These are phyloP conservation scores for Gambusia holbrooki DNA, from an alignment of 2,113 vertebrate genomes.

Conservation along the genomic window DNA sequence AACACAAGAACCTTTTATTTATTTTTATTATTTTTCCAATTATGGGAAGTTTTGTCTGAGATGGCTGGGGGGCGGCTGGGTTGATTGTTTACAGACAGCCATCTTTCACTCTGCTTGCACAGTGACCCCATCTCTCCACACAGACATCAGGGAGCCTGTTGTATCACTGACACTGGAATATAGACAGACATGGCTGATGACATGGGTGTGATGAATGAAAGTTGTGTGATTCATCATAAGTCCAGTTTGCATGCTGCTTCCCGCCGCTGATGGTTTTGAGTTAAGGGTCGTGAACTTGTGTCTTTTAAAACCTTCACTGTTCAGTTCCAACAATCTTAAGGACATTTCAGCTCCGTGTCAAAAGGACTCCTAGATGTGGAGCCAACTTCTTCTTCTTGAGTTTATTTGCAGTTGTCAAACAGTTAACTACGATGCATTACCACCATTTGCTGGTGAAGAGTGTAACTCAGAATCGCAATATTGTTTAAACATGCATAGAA, in stretches of 20 bases:
- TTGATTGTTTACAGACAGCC: background rate
- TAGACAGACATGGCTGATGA: slow-evolving; percentile 9
- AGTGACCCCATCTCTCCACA: background rate
- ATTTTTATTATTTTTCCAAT: background rate
- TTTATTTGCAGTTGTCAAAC: too few relatives aligned
- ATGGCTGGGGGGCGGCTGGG: background rate
- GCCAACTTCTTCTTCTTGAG: too few relatives aligned
- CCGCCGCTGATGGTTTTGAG: background rate
- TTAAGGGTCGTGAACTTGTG: too few relatives aligned
- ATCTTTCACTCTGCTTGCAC: background rate
- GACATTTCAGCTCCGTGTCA: too few relatives aligned
- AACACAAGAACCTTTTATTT: background rate
- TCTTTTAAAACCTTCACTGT: too few relatives aligned
- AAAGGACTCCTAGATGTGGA: too few relatives aligned
- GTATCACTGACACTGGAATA: background rate
- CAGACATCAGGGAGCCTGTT: slow-evolving; percentile 2
- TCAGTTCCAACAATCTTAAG: too few relatives aligned
- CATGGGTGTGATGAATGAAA: background rate
- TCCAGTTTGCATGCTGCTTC: background rate
- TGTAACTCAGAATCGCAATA: too few relatives aligned
- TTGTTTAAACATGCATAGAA: too few relatives aligned
- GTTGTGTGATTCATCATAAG: slow-evolving; percentile 7
- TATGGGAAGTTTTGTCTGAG: background rate
- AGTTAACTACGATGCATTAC: too few relatives aligned
- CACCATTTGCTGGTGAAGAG: too few relatives aligned